Percentiles rank a stretch among this genome's conserved stretches.
Conservation (phyloP, 2,797 vertebrate species). For the Gastrophryne carolinensis region DNA sequence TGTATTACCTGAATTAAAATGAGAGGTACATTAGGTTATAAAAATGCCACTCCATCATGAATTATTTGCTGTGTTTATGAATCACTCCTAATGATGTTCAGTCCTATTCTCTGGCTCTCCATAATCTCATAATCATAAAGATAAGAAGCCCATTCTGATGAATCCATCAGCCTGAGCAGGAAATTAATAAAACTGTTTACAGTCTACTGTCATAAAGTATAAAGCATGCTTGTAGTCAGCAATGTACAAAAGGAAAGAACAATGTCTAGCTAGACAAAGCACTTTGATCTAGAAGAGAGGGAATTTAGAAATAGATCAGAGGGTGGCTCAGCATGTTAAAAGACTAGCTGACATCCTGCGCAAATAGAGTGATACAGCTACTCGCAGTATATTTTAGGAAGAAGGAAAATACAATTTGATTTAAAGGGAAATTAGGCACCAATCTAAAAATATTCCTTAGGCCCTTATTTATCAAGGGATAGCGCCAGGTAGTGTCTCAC, state of each 20-base stretch:
- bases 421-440: not conserved
- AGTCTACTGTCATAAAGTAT: not conserved
- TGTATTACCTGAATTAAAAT: too few species aligned
- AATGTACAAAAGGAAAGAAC: not conserved
- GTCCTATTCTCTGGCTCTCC: not conserved
- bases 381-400: not conserved
- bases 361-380: not conserved
- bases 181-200: not conserved
- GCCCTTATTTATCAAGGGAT: too few species aligned
- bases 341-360: not conserved
- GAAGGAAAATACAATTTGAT: not conserved
- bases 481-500: too few species aligned
- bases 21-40: too few species aligned
- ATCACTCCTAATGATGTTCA: not conserved
- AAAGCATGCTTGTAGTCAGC: not conserved
- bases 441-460: too few species aligned
- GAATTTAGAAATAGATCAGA: not conserved
- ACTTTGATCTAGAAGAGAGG: constrained; percentile 1
- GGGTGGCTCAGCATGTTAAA: not conserved
- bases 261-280: not conserved
- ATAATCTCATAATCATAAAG: not conserved
- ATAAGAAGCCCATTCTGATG: not conserved
- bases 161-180: not conserved
- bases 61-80: not conserved
- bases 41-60: not conserved